Evolutionary conservation across 1,140 invertebrate genomes (phyloP), one percentile per base, ranked within the genome.

Genomic region (Notospermus geniculatus): DNA sequence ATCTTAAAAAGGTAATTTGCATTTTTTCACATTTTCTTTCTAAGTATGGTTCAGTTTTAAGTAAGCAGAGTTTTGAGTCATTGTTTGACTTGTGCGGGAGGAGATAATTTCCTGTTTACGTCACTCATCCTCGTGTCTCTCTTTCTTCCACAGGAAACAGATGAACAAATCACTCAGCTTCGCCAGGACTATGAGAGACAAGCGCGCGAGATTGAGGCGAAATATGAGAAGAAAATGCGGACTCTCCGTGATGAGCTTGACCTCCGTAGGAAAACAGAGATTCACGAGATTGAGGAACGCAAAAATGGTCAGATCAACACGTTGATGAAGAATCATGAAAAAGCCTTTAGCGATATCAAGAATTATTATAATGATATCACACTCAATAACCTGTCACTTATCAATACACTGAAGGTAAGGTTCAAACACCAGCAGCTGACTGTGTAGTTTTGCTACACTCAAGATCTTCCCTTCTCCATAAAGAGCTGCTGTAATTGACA

Each of bases 361-460:
- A 90, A 90, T 76, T 96, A 95, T 82, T 97, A 95, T 70, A 95
- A 94, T 71, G 91, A 95, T 68, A 93, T 96, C 43, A 93, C 91
- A 0, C 78, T 93, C 0, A 95, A 95, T 76, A 96, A 95, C 79
- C 83, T 96, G 60, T 90, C 86, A 54, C 79, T 93, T 9, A 93
- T 93, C 30, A 87, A 88, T 64, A 90, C 86, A 71, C 80, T 93
- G 36, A 92, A 90, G 83, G 87, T 88, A 78, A 58, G 63, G 53
- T 55, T 36, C 32, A 36, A 7, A 15, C 5, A 4, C 4, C 4
- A 36, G 15, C 15, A 15, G 32, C 15, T 15, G 4, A 15, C 32
- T 36, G 32, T n/a, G n/a, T n/a, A n/a, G n/a, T n/a, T n/a, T n/a
- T n/a, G n/a, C n/a, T n/a, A n/a, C n/a, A n/a, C n/a, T n/a, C n/a